A percentile compares a stretch with the other conserved stretches of the same genome.
These are phyloP conservation scores for Trematomus bernacchii DNA, from an alignment of 2,797 vertebrate species.

Conservation along the genomic window DNA sequence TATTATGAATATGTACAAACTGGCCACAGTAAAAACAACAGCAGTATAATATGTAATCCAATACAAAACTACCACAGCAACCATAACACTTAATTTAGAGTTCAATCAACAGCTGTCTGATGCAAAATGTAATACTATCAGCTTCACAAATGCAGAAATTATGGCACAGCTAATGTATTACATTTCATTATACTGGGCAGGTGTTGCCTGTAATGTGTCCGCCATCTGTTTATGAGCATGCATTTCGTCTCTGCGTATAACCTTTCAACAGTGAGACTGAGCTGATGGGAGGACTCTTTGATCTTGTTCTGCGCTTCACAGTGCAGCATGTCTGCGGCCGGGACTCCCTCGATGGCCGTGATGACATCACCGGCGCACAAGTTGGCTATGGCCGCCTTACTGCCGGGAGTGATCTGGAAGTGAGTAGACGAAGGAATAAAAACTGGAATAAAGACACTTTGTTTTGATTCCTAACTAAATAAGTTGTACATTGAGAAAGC, in stretches of 20 bases:
- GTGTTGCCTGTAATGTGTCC: not conserved
- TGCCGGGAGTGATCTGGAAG: constrained; percentile 93
- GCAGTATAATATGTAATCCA: not conserved
- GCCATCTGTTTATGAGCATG: constrained; percentile 9
- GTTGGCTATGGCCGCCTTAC: constrained; percentile 92
- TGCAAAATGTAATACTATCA: not conserved
- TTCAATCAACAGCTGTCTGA: constrained; percentile 21
- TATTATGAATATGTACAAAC: not conserved
- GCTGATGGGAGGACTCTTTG: constrained; percentile 89
- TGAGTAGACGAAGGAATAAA: not conserved
- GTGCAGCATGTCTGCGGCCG: constrained; percentile 93
- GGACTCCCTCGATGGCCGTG: constrained; percentile 92
- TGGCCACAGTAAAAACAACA: constrained; percentile 11
- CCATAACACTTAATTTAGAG: not conserved
- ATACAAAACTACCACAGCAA: not conserved
- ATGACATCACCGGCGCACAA: constrained; percentile 93
- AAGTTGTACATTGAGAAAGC: not conserved
- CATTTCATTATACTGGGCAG: constrained; percentile 9
- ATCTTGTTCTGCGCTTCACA: constrained; percentile 96
- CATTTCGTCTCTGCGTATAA: constrained; percentile 10
- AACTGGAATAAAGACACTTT: not conserved
- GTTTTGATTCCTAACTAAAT: not conserved
- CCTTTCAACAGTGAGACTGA: constrained; percentile 94
- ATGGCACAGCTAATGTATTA: not conserved
- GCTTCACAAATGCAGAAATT: constrained; percentile 2